A percentile compares a stretch with the other conserved stretches of the same genome.
phyloP scores from a whole-genome alignment of 2,113 vertebrate genomes.

The Oncorhynchus nerka region DNA sequence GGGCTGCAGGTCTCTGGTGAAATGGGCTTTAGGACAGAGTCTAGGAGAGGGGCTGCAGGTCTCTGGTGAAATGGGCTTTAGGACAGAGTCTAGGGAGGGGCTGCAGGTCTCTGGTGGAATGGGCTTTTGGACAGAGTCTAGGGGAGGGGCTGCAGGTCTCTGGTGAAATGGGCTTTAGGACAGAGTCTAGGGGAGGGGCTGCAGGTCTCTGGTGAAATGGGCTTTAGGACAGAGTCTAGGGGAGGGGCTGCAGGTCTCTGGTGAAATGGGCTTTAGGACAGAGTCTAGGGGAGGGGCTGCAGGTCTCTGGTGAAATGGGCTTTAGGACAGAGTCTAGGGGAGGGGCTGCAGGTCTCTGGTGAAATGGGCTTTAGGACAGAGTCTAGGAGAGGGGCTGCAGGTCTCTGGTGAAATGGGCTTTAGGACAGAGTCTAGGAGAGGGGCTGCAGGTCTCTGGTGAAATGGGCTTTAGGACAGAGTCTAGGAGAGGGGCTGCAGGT shows the following conservation, averaged over 20 bases:
- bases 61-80: conserved; percentile 44
- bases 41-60: conserved; percentile 67
- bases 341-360: too few species aligned
- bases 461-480: conserved; percentile 66
- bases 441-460: conserved; percentile 68
- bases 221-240: conserved; percentile 61
- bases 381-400: too few species aligned
- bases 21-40: conserved; percentile 66
- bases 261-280: conserved; percentile 54
- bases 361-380: too few species aligned
- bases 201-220: conserved; percentile 58
- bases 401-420: conserved; percentile 69
- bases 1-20: conserved; percentile 69
- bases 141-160: conserved; percentile 62
- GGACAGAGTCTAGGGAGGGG: conserved; percentile 63
- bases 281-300: conserved; percentile 63
- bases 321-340: too few species aligned
- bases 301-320: conserved; percentile 59
- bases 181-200: conserved; percentile 65
- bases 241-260: conserved; percentile 51
- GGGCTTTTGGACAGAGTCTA: conserved; percentile 52
- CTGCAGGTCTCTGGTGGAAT: conserved; percentile 41
- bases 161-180: conserved; percentile 48
- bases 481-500: conserved; percentile 67
- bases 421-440: conserved; percentile 61